Evolutionary conservation across 2,888 invertebrate genomes (phyloP).

Genomic region (Sipha maydis): DNA sequence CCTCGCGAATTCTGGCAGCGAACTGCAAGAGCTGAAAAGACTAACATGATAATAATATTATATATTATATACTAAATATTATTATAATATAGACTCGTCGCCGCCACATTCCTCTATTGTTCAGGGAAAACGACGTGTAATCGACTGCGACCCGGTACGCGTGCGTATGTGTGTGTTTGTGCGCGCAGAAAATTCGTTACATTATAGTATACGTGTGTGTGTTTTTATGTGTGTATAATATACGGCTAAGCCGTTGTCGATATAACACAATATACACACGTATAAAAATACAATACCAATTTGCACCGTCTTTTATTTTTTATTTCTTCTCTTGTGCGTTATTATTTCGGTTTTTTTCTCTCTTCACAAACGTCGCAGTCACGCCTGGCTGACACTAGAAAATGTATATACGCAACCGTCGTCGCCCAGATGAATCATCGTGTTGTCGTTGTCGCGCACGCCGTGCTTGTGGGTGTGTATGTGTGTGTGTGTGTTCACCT

Average conservation of each 20-base stretch:
- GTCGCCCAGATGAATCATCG: slow-evolving; percentile 21
- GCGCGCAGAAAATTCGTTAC: background rate
- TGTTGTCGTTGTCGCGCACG: background rate
- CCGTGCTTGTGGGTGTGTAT: too few relatives aligned
- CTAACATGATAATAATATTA: too few relatives aligned
- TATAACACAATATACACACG: background rate
- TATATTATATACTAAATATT: too few relatives aligned
- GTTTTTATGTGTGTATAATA: too few relatives aligned
- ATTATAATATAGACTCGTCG: background rate
- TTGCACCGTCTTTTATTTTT: background rate
- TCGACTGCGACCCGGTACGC: background rate
- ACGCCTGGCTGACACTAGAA: slow-evolving; percentile 42
- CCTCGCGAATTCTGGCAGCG: too few relatives aligned
- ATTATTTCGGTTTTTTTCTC: slow-evolving; percentile 24
- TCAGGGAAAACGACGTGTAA: slow-evolving; percentile 7
- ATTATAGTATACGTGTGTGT: background rate
- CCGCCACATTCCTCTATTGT: background rate
- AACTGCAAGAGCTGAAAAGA: too few relatives aligned
- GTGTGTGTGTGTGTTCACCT: background rate
- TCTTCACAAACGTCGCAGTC: slow-evolving; percentile 32
- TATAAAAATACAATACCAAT: slow-evolving; percentile 1
- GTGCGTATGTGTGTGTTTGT: background rate
- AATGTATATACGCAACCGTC: background rate
- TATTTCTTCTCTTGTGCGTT: background rate
- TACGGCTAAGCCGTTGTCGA: background rate